Evolutionary conservation across 2,797 vertebrate genomes (phyloP).

Genomic region (Calcarius lapponicus): DNA sequence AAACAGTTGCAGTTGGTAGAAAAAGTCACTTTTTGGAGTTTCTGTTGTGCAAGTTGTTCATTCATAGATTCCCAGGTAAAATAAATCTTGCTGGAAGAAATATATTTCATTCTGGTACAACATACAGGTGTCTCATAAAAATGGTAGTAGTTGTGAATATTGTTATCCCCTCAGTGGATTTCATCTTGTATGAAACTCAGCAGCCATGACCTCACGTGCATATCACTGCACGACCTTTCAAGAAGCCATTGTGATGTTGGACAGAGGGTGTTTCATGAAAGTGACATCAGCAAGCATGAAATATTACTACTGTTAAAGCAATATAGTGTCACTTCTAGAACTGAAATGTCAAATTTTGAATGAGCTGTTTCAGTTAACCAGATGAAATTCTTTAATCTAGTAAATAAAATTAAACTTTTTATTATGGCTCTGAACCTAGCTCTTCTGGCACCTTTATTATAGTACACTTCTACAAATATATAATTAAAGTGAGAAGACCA

Average conservation of each 20-base stretch:
- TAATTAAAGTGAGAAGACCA: neutral
- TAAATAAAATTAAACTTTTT: neutral
- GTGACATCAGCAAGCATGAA: neutral
- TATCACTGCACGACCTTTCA: neutral
- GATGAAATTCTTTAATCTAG: neutral
- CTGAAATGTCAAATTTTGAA: neutral
- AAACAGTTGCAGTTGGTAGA: neutral
- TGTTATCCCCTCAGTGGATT: neutral
- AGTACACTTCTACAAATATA: neutral
- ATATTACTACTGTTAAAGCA: neutral
- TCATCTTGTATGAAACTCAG: neutral
- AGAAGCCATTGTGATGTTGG: neutral
- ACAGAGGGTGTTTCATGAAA: neutral
- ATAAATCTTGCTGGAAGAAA: neutral
- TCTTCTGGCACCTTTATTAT: neutral
- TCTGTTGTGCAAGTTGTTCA: neutral
- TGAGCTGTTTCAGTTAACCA: neutral
- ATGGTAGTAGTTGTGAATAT: neutral
- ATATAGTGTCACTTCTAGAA: neutral
- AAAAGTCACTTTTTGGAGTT: neutral
- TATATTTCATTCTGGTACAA: neutral
- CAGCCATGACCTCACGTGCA: accelerated
- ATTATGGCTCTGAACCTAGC: neutral
- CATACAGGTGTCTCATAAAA: neutral
- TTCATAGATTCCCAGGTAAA: neutral